Evolutionary conservation across 2,113 vertebrate species (phyloP), one percentile per base, ranked within the genome.

Genomic region (Gallinago jamesoni): DNA sequence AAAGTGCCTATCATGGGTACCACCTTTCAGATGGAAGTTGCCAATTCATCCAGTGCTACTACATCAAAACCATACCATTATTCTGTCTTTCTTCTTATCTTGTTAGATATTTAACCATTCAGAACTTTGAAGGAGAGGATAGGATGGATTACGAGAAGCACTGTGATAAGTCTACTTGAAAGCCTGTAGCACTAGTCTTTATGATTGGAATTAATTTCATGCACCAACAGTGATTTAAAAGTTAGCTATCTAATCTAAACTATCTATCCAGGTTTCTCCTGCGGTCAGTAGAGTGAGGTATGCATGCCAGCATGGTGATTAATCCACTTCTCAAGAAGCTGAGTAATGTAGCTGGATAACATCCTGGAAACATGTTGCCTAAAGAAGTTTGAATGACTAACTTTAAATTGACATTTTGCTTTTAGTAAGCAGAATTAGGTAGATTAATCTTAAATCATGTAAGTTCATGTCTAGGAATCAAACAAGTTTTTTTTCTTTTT

Each of bases 401-500:
- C 39, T 56, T 73, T 5, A 68, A 66, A 10, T 27, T 63, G 31
- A 37, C 8, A 24, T 35, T 35, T 76, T 80, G 33, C 9, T 50
- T 84, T 56, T 41, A 67, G 9, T 19, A 53, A 56, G n/a, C 7
- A 78, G 53, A 56, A 72, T 52, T 70, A 35, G 6, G n/a, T 16
- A 55, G 63, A 30, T 21, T 28, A 25, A 22, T 79, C 13, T 69
- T 47, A 82, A 66, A 68, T 64, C 2, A 7, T 23, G 2, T 15
- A 9, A 75, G 7, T n/a, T 55, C 37, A 56, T 24, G 6, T 3
- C 7, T 37, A 55, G 14, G 33, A 82, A 85, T 35, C 12, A 89
- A 62, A 11, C 0, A 10, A 10, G 3, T 28, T 0, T 18, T 0
- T 28, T 0, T 21, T 1, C 35, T 37, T 37, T 37, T 37, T 37